A percentile compares a stretch with the other conserved stretches of the same genome.
These are phyloP conservation scores for Phylloscopus trochilus DNA, from an alignment of 2,113 vertebrate species.

Conservation along the genomic window DNA sequence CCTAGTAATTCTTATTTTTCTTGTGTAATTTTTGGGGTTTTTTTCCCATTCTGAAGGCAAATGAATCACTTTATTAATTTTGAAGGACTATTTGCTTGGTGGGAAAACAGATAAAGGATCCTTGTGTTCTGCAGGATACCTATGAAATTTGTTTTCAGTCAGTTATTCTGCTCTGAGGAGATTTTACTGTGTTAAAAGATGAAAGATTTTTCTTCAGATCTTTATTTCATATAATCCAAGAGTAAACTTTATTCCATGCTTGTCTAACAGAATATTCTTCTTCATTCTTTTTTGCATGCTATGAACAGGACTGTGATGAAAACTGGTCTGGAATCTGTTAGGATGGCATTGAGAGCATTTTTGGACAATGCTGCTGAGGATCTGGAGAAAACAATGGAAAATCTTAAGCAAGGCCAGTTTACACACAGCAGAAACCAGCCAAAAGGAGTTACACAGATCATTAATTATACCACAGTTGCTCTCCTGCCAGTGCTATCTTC, in stretches of 20 bases:
- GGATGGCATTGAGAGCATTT: constrained; percentile 84
- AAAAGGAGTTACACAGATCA: constrained; percentile 90
- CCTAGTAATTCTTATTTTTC: not conserved
- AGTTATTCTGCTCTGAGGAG: not conserved
- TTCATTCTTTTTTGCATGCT: not conserved
- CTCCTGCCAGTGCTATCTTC: constrained; percentile 91
- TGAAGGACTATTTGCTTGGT: not conserved
- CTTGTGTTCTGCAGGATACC: not conserved
- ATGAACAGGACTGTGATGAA: constrained; percentile 92
- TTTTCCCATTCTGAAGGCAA: not conserved
- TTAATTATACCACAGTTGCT: constrained; percentile 95
- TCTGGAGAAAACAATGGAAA: constrained; percentile 91
- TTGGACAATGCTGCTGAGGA: constrained; percentile 91
- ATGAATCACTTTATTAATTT: not conserved
- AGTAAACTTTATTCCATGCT: not conserved
- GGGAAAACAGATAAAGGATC: not conserved
- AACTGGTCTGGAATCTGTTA: constrained; percentile 89
- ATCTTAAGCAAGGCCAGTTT: constrained; percentile 93
- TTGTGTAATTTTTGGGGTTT: not conserved
- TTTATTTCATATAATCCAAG: not conserved
- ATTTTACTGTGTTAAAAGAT: not conserved
- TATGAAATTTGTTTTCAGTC: not conserved
- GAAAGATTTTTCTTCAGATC: not conserved
- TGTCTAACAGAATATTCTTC: not conserved
- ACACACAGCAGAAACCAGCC: constrained; percentile 88